These are phyloP conservation scores for Halesus radiatus DNA, from an alignment of 1,140 invertebrate species.

Conservation along the genomic window DNA sequence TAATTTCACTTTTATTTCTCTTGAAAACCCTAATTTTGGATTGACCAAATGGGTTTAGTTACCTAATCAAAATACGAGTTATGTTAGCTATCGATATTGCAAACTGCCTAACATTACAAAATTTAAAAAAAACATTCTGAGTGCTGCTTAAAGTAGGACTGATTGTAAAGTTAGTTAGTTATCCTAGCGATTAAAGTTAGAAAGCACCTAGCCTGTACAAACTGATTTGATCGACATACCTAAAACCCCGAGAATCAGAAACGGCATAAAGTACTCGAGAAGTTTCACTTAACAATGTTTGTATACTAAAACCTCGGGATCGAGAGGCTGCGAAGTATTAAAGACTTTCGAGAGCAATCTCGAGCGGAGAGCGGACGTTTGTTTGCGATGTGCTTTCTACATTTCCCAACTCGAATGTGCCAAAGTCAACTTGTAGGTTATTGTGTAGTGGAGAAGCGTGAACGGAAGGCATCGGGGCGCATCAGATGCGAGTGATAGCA, in stretches of 20 bases:
- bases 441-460: not conserved
- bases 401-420: not conserved
- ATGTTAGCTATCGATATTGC: too few species aligned
- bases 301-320: not conserved
- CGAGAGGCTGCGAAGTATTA: not conserved
- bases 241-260: not conserved
- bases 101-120: too few species aligned
- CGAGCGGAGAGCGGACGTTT: not conserved
- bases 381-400: constrained; percentile 15
- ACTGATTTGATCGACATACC: not conserved
- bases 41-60: too few species aligned
- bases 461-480: constrained; percentile 4
- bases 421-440: constrained; percentile 16
- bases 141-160: too few species aligned
- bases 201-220: too few species aligned
- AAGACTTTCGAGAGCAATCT: not conserved
- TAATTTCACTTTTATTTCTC: too few species aligned
- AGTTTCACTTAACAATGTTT: constrained; percentile 11
- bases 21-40: too few species aligned
- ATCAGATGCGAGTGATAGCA: constrained; percentile 2
- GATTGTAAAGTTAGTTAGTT: too few species aligned
- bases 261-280: not conserved
- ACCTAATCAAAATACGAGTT: too few species aligned
- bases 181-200: too few species aligned
- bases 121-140: too few species aligned